Conservation (phyloP, 2,888 invertebrate species). For the Blera fallax region DNA sequence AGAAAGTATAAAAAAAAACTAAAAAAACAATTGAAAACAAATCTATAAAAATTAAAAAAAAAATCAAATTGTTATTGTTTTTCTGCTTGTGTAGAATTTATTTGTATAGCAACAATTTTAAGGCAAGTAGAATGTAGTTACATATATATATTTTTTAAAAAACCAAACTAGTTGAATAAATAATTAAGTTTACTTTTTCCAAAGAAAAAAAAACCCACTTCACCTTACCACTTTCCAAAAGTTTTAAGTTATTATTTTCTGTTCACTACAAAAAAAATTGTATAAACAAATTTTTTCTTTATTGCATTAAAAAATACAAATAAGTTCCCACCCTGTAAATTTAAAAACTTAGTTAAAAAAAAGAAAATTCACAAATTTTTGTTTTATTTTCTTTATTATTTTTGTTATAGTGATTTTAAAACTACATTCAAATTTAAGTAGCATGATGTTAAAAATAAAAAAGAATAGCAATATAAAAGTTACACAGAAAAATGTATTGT, state of each 20-base stretch:
- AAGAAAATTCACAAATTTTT: slow-evolving; percentile 17
- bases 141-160: slow-evolving; percentile 52
- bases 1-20: slow-evolving; percentile 36
- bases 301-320: slow-evolving; percentile 29
- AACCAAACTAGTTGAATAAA: slow-evolving; percentile 41
- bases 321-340: slow-evolving; percentile 37
- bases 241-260: slow-evolving; percentile 28
- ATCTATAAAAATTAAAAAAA: slow-evolving; percentile 30
- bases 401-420: slow-evolving; percentile 4
- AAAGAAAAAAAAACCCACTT: slow-evolving; percentile 30
- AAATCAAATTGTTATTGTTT: slow-evolving; percentile 74
- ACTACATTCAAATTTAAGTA: slow-evolving; percentile 34
- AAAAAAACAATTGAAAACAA: slow-evolving; percentile 23
- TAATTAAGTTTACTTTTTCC: background rate
- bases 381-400: slow-evolving; percentile 13
- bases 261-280: slow-evolving; percentile 25
- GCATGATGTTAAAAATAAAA: slow-evolving; percentile 57
- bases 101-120: slow-evolving; percentile 77
- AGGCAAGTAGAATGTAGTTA: slow-evolving; percentile 78
- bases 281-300: slow-evolving; percentile 44
- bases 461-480: slow-evolving; percentile 30
- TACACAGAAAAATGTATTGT: slow-evolving; percentile 19
- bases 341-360: slow-evolving; percentile 4
- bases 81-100: slow-evolving; percentile 80
- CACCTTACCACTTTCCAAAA: slow-evolving; percentile 42